Evolutionary conservation across 2,113 vertebrate genomes (phyloP), one percentile per base, ranked within the genome.

Genomic region (Brachirus orientalis): DNA sequence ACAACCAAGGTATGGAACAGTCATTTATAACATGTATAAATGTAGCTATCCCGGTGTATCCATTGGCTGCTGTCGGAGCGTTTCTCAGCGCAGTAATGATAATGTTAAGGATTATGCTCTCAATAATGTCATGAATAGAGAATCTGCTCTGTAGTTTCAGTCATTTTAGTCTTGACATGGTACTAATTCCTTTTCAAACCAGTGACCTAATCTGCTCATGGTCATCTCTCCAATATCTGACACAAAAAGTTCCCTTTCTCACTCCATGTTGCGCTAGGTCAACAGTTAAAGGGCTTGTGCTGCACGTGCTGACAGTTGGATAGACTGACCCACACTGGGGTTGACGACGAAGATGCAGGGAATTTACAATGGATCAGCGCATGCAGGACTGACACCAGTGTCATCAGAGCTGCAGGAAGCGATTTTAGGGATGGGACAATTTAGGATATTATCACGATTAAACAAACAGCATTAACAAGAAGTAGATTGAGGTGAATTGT

Each of bases 1-100:
- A 92, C 57, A 91, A 90, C 72, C 91, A 92, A 90, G 92, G 92
- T 93, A 91, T 20, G 80, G 57, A 46, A 52, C 28, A 51, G 55
- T 70, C 10, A 48, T 83, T 41, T 28, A 52, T 36, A 37, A 14
- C 18, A 28, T 20, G 43, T 1, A 43, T 43, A 13, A n/a, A n/a
- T 43, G 11, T 14, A 3, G 40, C 14, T 43, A 12, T 43, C 12
- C 14, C 40, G 12, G 4, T 13, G 40, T 43, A 11, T 5, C 40
- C 4, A 13, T 10, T 13, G 40, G 9, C 36, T 40, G 9, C 38
- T 40, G 38, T 40, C 12, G 38, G n/a, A n/a, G n/a, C n/a, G n/a
- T n/a, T n/a, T n/a, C n/a, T n/a, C n/a, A n/a, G n/a, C n/a, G n/a
- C n/a, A n/a, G n/a, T n/a, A n/a, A n/a, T n/a, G 38, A 36, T 19